Conservation (phyloP, 2,113 vertebrate genomes). For the Rhea americana region DNA sequence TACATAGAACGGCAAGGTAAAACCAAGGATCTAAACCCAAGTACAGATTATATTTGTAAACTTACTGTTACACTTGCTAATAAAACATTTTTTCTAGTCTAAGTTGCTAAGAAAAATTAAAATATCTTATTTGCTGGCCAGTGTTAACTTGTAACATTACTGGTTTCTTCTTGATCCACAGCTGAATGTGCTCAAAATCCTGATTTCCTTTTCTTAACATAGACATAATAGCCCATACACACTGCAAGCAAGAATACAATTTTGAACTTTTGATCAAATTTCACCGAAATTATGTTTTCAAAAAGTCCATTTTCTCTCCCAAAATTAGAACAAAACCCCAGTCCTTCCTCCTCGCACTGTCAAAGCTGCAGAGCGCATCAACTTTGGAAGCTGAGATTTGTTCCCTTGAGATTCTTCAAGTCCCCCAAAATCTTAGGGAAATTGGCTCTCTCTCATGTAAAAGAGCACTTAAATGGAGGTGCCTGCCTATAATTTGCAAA, state of each 20-base stretch:
- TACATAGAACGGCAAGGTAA: neutral
- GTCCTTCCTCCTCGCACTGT: neutral
- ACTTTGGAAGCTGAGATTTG: neutral
- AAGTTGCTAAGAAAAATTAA: slow-evolving; percentile 25
- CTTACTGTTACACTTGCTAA: neutral
- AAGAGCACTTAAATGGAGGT: neutral
- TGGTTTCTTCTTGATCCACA: neutral
- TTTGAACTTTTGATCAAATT: neutral
- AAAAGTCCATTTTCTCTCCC: neutral
- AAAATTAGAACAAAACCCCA: neutral
- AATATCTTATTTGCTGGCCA: neutral
- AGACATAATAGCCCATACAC: neutral
- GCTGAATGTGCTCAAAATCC: neutral
- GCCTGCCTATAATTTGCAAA: rapidly evolving
- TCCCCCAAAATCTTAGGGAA: neutral
- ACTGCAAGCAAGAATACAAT: neutral
- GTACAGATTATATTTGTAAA: neutral
- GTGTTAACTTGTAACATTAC: neutral
- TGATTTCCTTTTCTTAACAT: neutral
- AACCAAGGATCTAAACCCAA: neutral
- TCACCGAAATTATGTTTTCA: neutral
- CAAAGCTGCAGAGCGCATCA: neutral
- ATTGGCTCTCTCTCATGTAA: neutral
- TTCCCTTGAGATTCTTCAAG: neutral
- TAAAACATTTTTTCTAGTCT: neutral